phyloP scores from a whole-genome alignment of 2,888 invertebrate genomes.

The Parnassius smintheus region DNA sequence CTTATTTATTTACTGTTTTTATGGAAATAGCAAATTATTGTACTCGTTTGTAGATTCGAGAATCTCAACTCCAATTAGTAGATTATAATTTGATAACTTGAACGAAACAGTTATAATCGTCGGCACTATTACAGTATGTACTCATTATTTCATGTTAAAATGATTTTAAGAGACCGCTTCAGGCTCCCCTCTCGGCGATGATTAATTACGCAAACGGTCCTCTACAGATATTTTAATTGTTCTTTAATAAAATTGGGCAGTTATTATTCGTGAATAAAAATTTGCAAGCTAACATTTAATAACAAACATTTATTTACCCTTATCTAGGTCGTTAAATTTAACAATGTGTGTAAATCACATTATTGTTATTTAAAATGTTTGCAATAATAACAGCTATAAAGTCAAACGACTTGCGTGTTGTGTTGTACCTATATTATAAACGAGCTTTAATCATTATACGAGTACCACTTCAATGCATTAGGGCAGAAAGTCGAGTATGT shows the following conservation, averaged over 20 bases:
- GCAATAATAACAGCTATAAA: slow-evolving; percentile 42
- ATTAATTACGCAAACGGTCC: slow-evolving; percentile 35
- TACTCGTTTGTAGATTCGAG: too few species aligned
- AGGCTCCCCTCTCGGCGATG: slow-evolving; percentile 23
- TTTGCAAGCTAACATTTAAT: slow-evolving; percentile 16
- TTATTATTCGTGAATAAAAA: slow-evolving; percentile 25
- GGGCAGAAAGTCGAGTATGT: slow-evolving; percentile 9
- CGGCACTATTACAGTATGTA: slow-evolving; percentile 8
- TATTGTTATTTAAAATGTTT: slow-evolving; percentile 45
- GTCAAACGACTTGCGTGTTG: slow-evolving; percentile 45
- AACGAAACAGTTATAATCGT: slow-evolving; percentile 4
- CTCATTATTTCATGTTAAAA: slow-evolving; percentile 8
- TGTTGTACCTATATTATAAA: slow-evolving; percentile 21
- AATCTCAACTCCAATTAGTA: slow-evolving; percentile 2
- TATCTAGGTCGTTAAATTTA: slow-evolving; percentile 44
- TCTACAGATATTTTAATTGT: slow-evolving; percentile 35
- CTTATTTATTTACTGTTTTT: too few species aligned
- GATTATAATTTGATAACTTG: background rate
- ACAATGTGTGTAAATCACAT: slow-evolving; percentile 65
- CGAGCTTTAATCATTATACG: slow-evolving; percentile 22
- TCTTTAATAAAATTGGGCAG: slow-evolving; percentile 32
- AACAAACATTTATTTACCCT: slow-evolving; percentile 31
- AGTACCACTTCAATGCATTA: slow-evolving; percentile 20
- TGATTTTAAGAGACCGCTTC: slow-evolving; percentile 19
- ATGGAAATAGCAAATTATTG: too few species aligned